Evolutionary conservation across 2,888 invertebrate species (phyloP), one percentile per base, ranked within the genome.

Genomic region (Glyphotaelius pellucidus): DNA sequence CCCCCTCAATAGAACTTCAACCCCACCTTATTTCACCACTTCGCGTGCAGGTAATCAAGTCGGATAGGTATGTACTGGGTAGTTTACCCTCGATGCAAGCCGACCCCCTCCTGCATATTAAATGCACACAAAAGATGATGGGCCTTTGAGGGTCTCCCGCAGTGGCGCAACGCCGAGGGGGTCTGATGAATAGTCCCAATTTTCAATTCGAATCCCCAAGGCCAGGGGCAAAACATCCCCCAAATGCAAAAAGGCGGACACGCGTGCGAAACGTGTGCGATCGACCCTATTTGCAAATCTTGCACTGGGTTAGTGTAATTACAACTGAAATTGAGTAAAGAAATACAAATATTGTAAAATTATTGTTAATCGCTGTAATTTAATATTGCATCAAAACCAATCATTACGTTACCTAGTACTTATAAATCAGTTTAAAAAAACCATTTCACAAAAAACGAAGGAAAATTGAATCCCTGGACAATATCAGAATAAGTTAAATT

Each of bases 141-240:
- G 67, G 90, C 87, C 89, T 93, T 92, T 92, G 91, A 92, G 90
- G 86, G 92, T 85, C 88, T 89, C 90, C 89, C 79, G 84, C 89
- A 86, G 91, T 52, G 67, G 90, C 90, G 91, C 81, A 89, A 11
- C 90, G 84, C 89, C 85, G 84, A 35, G 89, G 91, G 90, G 92
- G 38, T 47, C 89, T 80, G 42, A 91, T 92, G 92, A 92, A 93
- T 93, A 92, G 92, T 90, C 89, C 92, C 92, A 93, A 93, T 93
- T 93, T 93, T 93, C 92, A 92, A 93, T 93, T 92, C 89, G 90
- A 35, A 35, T 88, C 92, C 89, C 90, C 38, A 52, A 89, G 92
- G 91, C 79, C n/a, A 80, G 87, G 81, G 42, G 47, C 89, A 42
- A 52, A 79, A 85, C 30, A 88, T 31, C 91, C 25, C 88, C 88